Percentiles rank a stretch among this genome's conserved stretches.
Conservation (phyloP, 2,888 invertebrate species). For the Calliopum simillimum region DNA sequence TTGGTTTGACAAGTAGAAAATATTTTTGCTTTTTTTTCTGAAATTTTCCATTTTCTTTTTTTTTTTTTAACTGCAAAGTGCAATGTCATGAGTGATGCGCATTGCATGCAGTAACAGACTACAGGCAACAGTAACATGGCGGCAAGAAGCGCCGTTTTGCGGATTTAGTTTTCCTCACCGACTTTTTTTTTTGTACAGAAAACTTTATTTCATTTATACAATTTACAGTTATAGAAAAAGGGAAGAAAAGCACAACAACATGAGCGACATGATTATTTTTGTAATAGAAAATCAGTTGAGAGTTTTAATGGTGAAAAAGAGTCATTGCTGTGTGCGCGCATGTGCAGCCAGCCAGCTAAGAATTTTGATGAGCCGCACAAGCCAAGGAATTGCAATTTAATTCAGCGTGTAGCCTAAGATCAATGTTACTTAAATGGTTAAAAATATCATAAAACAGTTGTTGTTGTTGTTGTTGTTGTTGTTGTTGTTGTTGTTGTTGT, state of each 20-base stretch:
- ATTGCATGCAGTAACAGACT: not conserved
- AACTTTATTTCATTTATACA: constrained; percentile 54
- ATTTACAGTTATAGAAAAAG: constrained; percentile 52
- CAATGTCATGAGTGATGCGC: constrained; percentile 14
- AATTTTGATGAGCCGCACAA: constrained; percentile 21
- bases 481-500: constrained; percentile 1
- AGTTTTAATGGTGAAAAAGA: not conserved
- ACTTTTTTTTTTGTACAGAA: constrained; percentile 33
- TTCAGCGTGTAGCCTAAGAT: no score
- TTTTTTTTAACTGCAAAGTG: constrained; percentile 22
- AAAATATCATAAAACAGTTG: not conserved
- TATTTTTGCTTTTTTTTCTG: constrained; percentile 3
- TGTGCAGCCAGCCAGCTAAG: constrained; percentile 13
- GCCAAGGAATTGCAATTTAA: not conserved
- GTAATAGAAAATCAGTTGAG: not conserved
- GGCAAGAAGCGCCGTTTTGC: constrained; percentile 1
- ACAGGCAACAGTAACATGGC: not conserved
- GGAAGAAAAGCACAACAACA: constrained; percentile 5
- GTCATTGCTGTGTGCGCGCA: constrained; percentile 1
- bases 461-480: not conserved
- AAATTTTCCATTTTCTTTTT: constrained; percentile 19
- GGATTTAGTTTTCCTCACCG: not conserved
- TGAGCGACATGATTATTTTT: no score
- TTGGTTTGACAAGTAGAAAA: not conserved
- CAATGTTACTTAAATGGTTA: no score